phyloP scores from a whole-genome alignment of 2,888 invertebrate species.

The Acanthoscelides obtectus region DNA sequence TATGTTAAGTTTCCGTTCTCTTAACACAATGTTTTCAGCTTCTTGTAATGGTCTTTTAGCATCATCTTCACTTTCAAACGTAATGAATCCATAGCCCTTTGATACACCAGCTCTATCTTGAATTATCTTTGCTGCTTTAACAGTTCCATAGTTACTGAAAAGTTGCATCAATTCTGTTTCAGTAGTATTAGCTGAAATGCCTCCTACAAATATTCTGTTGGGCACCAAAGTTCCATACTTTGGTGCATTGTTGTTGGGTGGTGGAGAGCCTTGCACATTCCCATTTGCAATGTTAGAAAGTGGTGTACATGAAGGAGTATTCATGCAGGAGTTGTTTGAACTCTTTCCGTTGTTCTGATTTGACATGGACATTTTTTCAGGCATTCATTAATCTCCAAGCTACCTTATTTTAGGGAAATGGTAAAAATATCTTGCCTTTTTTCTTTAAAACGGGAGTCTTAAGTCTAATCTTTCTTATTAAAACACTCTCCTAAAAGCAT shows the following conservation, averaged over 20 bases:
- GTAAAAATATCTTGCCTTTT: slow-evolving; percentile 19
- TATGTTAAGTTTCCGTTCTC: slow-evolving; percentile 78
- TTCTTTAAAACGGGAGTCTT: slow-evolving; percentile 23
- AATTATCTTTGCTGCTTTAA: slow-evolving; percentile 91
- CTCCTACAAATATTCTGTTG: slow-evolving; percentile 94
- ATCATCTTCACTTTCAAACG: slow-evolving; percentile 84
- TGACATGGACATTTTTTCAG: slow-evolving; percentile 25
- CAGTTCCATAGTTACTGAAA: slow-evolving; percentile 85
- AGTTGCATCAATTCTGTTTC: slow-evolving; percentile 88
- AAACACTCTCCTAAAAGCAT: slow-evolving; percentile 28
- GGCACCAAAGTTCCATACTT: slow-evolving; percentile 77
- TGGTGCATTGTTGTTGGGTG: slow-evolving; percentile 48
- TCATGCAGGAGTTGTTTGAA: slow-evolving; percentile 39
- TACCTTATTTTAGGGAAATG: slow-evolving; percentile 13
- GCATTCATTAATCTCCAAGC: slow-evolving; percentile 24
- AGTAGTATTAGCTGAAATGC: slow-evolving; percentile 89
- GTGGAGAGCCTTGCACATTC: slow-evolving; percentile 40
- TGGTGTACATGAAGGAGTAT: slow-evolving; percentile 45
- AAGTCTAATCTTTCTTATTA: slow-evolving; percentile 20
- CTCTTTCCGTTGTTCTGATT: slow-evolving; percentile 38
- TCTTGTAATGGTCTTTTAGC: slow-evolving; percentile 69
- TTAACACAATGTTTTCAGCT: slow-evolving; percentile 71
- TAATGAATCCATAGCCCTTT: slow-evolving; percentile 85
- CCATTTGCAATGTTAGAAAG: slow-evolving; percentile 37
- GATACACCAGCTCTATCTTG: slow-evolving; percentile 92